A percentile compares a stretch with the other conserved stretches of the same genome.
phyloP scores from a whole-genome alignment of 2,888 invertebrate species.

The Thymelicus lineola region DNA sequence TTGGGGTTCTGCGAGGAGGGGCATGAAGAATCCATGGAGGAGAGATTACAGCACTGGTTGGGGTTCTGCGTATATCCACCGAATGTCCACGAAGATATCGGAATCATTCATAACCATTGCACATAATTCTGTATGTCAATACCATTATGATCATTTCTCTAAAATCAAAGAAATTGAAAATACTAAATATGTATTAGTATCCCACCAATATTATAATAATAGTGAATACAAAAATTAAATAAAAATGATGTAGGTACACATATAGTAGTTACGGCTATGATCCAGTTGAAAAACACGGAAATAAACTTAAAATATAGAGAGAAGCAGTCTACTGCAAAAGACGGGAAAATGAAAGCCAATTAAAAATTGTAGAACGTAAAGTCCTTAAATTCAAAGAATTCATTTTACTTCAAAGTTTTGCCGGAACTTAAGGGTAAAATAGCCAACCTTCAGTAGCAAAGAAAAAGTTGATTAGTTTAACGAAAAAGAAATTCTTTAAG shows the following conservation, averaged over 20 bases:
- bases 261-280: not conserved
- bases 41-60: slow-evolving; percentile 28
- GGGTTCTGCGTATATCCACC: slow-evolving; percentile 4
- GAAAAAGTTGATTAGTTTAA: slow-evolving; percentile 28
- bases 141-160: too few species aligned
- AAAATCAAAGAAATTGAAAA: not conserved
- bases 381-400: slow-evolving; percentile 33
- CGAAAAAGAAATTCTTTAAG: slow-evolving; percentile 17
- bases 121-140: too few species aligned
- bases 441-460: slow-evolving; percentile 27
- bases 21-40: slow-evolving; percentile 42
- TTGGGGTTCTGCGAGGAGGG: slow-evolving; percentile 36
- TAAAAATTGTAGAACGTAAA: slow-evolving; percentile 29
- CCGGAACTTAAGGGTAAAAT: slow-evolving; percentile 28
- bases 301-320: slow-evolving; percentile 15
- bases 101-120: slow-evolving; percentile 10
- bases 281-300: not conserved
- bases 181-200: not conserved
- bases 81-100: slow-evolving; percentile 3
- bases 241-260: not conserved
- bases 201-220: not conserved
- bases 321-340: slow-evolving; percentile 14
- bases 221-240: not conserved
- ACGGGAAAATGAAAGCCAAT: slow-evolving; percentile 33
- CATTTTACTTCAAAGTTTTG: slow-evolving; percentile 32